Conservation (phyloP, 2,113 vertebrate species). For the Engraulis encrasicolus region DNA sequence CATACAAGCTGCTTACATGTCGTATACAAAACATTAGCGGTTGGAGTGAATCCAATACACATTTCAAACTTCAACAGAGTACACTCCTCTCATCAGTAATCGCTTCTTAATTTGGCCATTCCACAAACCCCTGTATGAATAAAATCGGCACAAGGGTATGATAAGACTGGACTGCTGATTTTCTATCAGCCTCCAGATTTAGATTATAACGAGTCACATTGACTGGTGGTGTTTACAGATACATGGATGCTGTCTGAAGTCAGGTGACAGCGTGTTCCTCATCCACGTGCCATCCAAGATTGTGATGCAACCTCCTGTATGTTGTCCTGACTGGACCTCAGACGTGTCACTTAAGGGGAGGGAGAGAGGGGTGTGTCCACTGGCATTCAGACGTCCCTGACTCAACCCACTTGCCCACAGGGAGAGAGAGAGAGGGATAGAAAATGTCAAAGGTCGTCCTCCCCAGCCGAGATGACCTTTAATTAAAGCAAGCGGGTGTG, state of each 20-base stretch:
- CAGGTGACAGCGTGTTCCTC: neutral
- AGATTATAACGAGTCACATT: too few species aligned
- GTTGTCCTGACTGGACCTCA: neutral
- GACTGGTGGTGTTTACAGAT: too few species aligned
- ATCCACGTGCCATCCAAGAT: neutral
- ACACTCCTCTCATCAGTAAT: too few species aligned
- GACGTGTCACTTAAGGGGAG: neutral
- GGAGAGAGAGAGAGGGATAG: neutral
- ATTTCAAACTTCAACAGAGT: too few species aligned
- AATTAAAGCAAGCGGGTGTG: neutral
- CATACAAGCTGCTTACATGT: too few species aligned
- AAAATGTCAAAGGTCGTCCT: slow-evolving; percentile 11
- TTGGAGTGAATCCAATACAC: too few species aligned
- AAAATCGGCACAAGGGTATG: too few species aligned
- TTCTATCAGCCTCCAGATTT: too few species aligned
- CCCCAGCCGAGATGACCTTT: neutral
- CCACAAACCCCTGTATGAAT: too few species aligned
- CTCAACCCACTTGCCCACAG: neutral
- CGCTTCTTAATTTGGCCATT: too few species aligned
- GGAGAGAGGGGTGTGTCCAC: neutral
- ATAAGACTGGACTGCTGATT: too few species aligned
- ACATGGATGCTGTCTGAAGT: neutral
- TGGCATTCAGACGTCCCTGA: neutral
- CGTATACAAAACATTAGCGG: too few species aligned
- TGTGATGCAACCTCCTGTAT: neutral